Conservation (phyloP, 1,140 invertebrate species). For the Diorhabda elongata region DNA sequence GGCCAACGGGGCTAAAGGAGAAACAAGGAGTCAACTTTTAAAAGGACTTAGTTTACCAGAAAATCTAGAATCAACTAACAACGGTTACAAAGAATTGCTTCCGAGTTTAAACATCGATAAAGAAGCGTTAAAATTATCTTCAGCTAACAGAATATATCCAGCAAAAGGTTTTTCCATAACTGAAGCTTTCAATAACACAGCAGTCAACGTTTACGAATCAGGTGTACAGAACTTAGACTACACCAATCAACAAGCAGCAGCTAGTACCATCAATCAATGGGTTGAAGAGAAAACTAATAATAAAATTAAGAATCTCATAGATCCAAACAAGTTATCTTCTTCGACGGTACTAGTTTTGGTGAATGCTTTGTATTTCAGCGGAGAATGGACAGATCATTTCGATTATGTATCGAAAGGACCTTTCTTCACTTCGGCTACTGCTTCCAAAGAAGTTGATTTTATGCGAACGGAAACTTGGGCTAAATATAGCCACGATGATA, state of each 20-base stretch:
- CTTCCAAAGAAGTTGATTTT: constrained; percentile 37
- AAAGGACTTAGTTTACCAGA: constrained; percentile 1
- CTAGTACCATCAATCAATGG: constrained; percentile 63
- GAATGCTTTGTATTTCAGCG: constrained; percentile 83
- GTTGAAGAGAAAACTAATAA: constrained; percentile 67
- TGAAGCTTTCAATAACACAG: constrained; percentile 5
- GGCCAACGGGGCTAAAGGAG: constrained; percentile 5
- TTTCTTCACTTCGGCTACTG: constrained; percentile 39
- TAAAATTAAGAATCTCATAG: constrained; percentile 66
- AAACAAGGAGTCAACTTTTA: neutral
- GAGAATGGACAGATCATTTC: constrained; percentile 58
- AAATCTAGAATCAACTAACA: neutral
- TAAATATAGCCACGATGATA: constrained; percentile 49
- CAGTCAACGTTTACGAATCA: constrained; percentile 36
- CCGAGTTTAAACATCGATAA: neutral
- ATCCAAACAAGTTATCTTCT: constrained; percentile 50
- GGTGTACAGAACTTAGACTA: constrained; percentile 57
- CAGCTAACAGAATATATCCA: constrained; percentile 8
- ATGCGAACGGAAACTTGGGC: constrained; percentile 40
- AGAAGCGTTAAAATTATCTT: neutral
- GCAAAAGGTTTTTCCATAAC: neutral
- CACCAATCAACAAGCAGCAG: constrained; percentile 38
- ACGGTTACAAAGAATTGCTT: constrained; percentile 3
- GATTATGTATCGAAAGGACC: constrained; percentile 47
- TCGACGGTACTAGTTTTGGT: constrained; percentile 65